These are phyloP conservation scores for Eudemis profundana DNA, from an alignment of 2,888 invertebrate genomes.

Conservation along the genomic window DNA sequence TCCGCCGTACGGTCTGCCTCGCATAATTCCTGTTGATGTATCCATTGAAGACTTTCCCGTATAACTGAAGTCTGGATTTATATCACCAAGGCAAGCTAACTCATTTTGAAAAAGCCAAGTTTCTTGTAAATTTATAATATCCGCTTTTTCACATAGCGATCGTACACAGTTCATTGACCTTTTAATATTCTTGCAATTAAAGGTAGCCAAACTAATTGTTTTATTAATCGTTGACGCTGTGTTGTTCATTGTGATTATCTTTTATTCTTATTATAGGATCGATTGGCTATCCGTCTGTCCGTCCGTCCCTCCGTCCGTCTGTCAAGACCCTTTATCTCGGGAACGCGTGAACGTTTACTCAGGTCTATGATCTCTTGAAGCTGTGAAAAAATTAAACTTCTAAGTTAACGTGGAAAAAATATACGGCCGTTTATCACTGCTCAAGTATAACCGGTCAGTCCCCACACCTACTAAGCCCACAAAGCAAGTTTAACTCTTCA, in stretches of 20 bases:
- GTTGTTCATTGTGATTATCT: background rate
- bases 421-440: too few species aligned
- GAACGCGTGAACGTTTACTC: too few species aligned
- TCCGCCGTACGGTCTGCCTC: background rate
- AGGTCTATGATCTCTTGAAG: too few species aligned
- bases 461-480: too few species aligned
- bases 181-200: slow-evolving; percentile 5
- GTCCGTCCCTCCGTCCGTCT: too few species aligned
- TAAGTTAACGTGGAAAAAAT: too few species aligned
- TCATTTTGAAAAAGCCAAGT: background rate
- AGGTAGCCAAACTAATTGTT: slow-evolving; percentile 4
- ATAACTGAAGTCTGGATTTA: background rate
- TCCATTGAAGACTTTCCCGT: background rate
- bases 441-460: too few species aligned
- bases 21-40: background rate
- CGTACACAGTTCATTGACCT: slow-evolving; percentile 3
- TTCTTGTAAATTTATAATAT: background rate
- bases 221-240: background rate
- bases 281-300: too few species aligned
- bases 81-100: background rate
- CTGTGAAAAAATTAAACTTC: too few species aligned
- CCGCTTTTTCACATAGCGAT: slow-evolving; percentile 2
- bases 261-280: too few species aligned
- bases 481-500: too few species aligned
- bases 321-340: too few species aligned